Conservation (phyloP, 2,888 invertebrate species). For the Branchellion lobata region DNA sequence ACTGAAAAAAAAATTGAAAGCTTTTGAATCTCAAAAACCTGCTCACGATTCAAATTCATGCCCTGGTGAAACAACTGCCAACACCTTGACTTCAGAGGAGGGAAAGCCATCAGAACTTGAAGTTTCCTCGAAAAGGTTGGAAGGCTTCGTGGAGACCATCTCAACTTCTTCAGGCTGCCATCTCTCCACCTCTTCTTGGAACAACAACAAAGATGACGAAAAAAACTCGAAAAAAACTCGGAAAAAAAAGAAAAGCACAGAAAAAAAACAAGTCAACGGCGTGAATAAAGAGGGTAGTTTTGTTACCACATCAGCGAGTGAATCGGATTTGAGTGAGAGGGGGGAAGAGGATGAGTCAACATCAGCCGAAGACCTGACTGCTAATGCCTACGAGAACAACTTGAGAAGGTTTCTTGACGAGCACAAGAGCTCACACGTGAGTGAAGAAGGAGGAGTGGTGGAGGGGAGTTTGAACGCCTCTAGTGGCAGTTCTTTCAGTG, state of each 20-base stretch:
- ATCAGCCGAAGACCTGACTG: background rate
- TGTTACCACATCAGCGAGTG: background rate
- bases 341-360: background rate
- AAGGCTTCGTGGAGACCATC: too few species aligned
- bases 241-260: background rate
- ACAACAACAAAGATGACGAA: background rate
- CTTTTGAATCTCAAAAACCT: too few species aligned
- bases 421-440: background rate
- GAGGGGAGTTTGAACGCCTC: background rate
- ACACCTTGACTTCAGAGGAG: too few species aligned
- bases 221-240: background rate
- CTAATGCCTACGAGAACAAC: background rate
- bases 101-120: too few species aligned
- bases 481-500: background rate
- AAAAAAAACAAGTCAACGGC: too few species aligned
- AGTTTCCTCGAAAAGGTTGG: too few species aligned
- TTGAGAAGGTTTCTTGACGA: background rate
- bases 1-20: too few species aligned
- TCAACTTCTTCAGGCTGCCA: constrained; percentile 38
- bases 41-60: too few species aligned
- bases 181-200: constrained; percentile 19
- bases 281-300: background rate
- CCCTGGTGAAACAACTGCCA: too few species aligned
- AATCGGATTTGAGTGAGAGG: background rate
- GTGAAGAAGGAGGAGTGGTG: background rate